Evolutionary conservation across 1,140 invertebrate genomes (phyloP).

Genomic region (Trichonephila clavipes): DNA sequence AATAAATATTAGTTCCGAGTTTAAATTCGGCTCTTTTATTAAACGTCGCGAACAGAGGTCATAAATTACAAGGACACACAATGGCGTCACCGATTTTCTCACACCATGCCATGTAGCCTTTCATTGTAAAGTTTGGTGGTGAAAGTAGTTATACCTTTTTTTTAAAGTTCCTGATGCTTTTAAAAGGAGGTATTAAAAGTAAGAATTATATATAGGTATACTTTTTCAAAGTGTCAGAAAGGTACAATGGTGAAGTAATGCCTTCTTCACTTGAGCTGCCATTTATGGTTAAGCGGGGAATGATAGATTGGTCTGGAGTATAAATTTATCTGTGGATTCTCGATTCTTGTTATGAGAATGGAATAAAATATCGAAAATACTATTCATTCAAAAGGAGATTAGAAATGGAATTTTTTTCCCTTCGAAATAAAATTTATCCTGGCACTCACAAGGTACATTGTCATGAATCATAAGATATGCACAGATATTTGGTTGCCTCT

Average conservation of each 20-base stretch:
- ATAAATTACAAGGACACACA: background rate
- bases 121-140: background rate
- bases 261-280: background rate
- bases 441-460: no score
- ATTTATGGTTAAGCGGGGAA: background rate
- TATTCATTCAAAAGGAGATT: no score
- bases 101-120: background rate
- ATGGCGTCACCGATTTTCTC: constrained; percentile 5
- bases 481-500: no score
- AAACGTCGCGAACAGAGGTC: constrained; percentile 28
- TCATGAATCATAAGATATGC: no score
- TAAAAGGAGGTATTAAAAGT: background rate
- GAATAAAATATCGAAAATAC: no score
- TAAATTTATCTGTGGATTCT: no score
- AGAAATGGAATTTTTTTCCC: no score
- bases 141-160: background rate
- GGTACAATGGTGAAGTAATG: background rate
- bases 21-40: constrained; percentile 29
- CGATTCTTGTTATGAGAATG: no score
- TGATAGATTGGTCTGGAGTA: background rate
- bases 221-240: background rate
- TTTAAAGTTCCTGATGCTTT: background rate
- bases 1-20: constrained; percentile 41
- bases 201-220: background rate
- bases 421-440: no score